These are phyloP conservation scores for Tinamus major DNA, from an alignment of 2,797 vertebrate species.

Conservation along the genomic window DNA sequence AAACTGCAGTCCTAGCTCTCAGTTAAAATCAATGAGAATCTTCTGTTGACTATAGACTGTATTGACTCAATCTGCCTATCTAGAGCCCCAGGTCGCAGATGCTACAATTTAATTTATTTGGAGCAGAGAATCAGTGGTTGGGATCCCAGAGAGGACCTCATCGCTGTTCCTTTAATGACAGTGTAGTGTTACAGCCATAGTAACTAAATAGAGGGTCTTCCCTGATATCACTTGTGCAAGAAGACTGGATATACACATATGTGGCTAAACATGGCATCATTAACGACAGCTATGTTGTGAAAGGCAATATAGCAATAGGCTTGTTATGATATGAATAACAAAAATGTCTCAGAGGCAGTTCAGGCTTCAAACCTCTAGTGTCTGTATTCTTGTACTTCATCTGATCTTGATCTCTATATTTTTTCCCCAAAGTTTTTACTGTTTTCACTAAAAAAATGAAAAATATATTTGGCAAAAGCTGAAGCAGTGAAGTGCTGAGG, in stretches of 20 bases:
- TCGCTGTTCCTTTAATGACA: neutral
- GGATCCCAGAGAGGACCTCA: neutral
- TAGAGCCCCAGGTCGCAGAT: neutral
- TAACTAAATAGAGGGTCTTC: neutral
- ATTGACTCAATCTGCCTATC: neutral
- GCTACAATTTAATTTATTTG: neutral
- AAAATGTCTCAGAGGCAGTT: neutral
- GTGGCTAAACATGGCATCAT: neutral
- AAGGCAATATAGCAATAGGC: neutral
- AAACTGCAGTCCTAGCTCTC: neutral
- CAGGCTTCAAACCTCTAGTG: neutral
- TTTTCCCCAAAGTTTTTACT: neutral
- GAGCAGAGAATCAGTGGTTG: neutral
- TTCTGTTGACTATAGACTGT: neutral
- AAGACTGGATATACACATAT: neutral
- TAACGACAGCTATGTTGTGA: neutral
- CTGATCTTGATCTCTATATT: neutral
- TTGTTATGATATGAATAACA: neutral
- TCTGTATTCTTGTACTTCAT: neutral
- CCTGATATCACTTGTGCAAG: neutral
- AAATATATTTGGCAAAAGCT: neutral
- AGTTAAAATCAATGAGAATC: neutral
- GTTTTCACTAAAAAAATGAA: neutral
- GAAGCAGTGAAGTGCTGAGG: neutral
- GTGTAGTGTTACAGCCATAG: neutral